Evolutionary conservation across 2,113 vertebrate species (phyloP), one percentile per base, ranked within the genome.

Genomic region (Hypanus sabinus): DNA sequence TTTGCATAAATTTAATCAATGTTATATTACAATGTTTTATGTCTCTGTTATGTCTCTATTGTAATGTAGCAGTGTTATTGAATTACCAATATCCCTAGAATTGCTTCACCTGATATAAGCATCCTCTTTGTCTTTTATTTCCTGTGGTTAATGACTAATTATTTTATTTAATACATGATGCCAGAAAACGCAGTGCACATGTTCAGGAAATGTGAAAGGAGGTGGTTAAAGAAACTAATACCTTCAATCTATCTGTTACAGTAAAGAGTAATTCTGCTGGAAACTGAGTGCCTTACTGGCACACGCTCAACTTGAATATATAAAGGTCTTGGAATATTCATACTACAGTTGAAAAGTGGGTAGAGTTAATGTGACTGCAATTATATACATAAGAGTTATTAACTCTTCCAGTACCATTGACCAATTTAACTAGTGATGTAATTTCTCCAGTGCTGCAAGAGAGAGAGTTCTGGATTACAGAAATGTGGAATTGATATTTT

Each of bases 171-270:
- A 55, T 93, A 73, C 36, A 30, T 73, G 22, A 30, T 93, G 68
- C 68, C 91, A 93, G 24, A 55, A 55, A 73, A 24, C 20, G 55
- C 91, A 93, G 20, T 93, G 68, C 36, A 73, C 68, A 93, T 93
- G 68, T 75, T 93, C 70, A 93, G 91, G 91, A 75, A 93, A 93
- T 93, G 91, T 93, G 14, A 75, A 73, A 46, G 73, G 70, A 93
- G 70, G 90, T 38, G 36, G 90, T 93, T 24, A 62, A 71, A 46
- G 90, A 73, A 93, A 93, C 65, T 93, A 70, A 55, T 93, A 71
- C 85, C 60, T 33, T 93, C 68, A 71, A 55, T 93, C 81, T 57
- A 85, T 85, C 90, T 73, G 90, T 93, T 73, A 55, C 68, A 46
- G 68, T 93, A 90, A 88, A 65, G 30, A 65, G 14, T 71, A 12